Base-by-base conservation (phyloP, 2,888 invertebrate species). In the Eupithecia inturbata region DNA sequence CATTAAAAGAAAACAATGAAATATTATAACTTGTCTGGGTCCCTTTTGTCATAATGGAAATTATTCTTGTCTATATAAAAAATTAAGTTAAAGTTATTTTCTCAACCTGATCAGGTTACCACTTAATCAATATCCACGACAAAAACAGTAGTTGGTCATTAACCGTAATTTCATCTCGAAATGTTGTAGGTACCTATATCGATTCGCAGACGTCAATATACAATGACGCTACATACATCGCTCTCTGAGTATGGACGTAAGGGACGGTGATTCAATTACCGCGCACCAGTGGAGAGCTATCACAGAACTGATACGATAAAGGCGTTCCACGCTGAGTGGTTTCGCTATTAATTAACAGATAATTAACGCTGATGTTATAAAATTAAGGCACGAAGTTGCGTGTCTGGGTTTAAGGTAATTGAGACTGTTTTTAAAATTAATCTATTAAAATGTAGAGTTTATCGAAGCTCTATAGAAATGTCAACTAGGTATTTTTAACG, bases 321-420 rank as follows among this genome's bases (percentile, higher is more conserved):
- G 81, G 79, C 78, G 80, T 76, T 73, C 76, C 74, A 33, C 66
- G 74, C 69, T 39, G 80, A 81, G 81, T 81, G 82, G 80, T 80
- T 82, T 82, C 76, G 82, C 81, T 83, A 82, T 84, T 85, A 85
- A 87, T 87, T 85, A 87, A 86, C 81, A 83, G 82, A 84, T 87
- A 84, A 84, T 85, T 83, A 84, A 82, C 80, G 78, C 80, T 74
- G 71, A 77, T 77, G 75, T 74, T 73, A 76, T 75, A 72, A 70
- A 73, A 69, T 77, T 74, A 71, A 64, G 67, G 22, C 41, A 70
- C 63, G 63, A 68, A 66, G 66, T 39, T 66, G 66, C 66, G 39
- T 39, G 66, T 39, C 14, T 22, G n/a, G 26, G 36, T 36, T 66
- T n/a, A 41, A 16, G 10, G 66, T 66, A 66, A 66, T 66, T 39